Evolutionary conservation across 2,113 vertebrate species (phyloP).

Genomic region (Bubalus kerabau): DNA sequence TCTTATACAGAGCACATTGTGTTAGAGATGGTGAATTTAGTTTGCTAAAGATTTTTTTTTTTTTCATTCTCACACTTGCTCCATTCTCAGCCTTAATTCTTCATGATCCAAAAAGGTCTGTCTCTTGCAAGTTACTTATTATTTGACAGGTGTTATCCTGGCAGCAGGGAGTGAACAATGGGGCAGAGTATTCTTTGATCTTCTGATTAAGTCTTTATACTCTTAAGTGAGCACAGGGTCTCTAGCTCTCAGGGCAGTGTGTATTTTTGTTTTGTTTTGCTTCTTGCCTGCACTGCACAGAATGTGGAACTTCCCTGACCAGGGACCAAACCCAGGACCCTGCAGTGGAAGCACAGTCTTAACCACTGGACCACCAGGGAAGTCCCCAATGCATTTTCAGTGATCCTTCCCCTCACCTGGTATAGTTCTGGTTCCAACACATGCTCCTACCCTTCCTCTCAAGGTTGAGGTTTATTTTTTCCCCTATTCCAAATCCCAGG

Average conservation of each 20-base stretch:
- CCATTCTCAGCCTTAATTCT: background rate
- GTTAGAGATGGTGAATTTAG: background rate
- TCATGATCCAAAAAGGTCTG: background rate
- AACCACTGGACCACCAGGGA: accelerated
- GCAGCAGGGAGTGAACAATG: background rate
- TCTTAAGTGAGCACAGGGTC: background rate
- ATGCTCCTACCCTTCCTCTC: no score
- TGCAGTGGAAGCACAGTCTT: background rate
- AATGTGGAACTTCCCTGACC: background rate
- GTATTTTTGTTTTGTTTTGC: background rate
- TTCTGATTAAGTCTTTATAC: background rate
- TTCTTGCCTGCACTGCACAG: background rate
- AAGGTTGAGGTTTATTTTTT: background rate
- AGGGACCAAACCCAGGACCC: background rate
- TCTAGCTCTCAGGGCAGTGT: background rate
- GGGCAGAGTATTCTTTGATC: background rate
- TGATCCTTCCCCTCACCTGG: background rate
- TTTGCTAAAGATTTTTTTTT: background rate
- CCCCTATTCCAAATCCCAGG: background rate
- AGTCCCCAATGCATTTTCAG: background rate
- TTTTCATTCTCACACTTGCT: background rate
- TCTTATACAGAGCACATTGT: background rate
- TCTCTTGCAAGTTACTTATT: background rate
- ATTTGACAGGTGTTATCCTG: background rate
- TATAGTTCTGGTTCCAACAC: background rate